Evolutionary conservation across 2,113 vertebrate species (phyloP).

Genomic region (Coracopsis vasa): DNA sequence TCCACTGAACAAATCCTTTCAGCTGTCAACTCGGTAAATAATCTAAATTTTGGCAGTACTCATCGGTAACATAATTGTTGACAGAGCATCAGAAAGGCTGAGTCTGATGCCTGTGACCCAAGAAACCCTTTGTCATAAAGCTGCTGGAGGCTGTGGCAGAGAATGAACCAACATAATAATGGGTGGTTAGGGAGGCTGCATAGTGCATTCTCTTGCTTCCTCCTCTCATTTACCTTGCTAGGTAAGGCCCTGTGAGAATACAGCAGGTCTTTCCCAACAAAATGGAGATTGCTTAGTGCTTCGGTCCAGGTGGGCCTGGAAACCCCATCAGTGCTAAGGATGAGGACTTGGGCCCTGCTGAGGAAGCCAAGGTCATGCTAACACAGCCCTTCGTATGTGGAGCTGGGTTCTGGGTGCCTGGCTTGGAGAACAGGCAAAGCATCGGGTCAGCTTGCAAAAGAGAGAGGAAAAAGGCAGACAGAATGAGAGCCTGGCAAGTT

Average conservation of each 20-base stretch:
- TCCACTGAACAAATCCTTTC: not conserved
- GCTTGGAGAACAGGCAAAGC: not conserved
- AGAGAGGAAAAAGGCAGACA: not conserved
- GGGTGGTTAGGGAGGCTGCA: not conserved
- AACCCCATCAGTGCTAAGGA: accelerated
- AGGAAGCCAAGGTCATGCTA: not conserved
- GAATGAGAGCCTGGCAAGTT: not conserved
- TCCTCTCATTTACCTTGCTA: not conserved
- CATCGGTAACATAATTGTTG: not conserved
- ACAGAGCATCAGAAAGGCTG: not conserved
- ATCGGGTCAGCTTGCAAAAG: not conserved
- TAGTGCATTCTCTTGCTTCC: not conserved
- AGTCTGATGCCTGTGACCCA: not conserved
- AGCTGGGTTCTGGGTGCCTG: not conserved
- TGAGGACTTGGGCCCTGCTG: not conserved
- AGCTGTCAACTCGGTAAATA: not conserved
- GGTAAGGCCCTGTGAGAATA: not conserved
- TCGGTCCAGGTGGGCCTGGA: not conserved
- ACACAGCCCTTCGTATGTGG: not conserved
- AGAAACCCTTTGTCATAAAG: not conserved
- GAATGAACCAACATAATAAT: not conserved
- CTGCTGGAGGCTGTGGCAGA: not conserved
- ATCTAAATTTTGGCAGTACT: not conserved
- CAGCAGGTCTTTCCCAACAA: not conserved
- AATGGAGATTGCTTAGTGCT: not conserved